Conservation (phyloP, 2,888 invertebrate species). For the Ypsolopha sequella region DNA sequence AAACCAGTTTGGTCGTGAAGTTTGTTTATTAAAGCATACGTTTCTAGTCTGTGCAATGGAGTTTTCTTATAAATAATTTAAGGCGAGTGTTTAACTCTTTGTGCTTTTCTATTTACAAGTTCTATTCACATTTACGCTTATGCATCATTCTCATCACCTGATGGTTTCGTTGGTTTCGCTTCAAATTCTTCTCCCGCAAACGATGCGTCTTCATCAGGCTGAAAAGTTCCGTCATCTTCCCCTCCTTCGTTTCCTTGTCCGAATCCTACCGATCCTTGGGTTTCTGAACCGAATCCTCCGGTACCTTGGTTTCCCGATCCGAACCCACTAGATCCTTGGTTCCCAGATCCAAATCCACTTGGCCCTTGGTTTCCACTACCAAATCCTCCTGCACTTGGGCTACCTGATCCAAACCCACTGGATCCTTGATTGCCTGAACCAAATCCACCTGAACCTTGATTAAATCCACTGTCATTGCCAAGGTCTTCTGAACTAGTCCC, state of each 20-base stretch:
- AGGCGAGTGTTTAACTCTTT: conserved; percentile 2
- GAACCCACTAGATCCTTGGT: conserved; percentile 5
- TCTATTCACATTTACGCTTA: conserved; percentile 2
- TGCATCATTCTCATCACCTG: conserved; percentile 45
- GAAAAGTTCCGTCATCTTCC: background rate
- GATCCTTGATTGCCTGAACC: conserved; percentile 12
- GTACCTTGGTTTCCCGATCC: conserved; percentile 1
- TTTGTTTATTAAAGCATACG: conserved; percentile 46
- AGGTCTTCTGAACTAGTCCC: conserved; percentile 15
- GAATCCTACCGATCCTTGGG: conserved; percentile 3
- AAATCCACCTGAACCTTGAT: conserved; percentile 6
- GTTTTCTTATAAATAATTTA: background rate
- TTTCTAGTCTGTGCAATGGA: background rate
- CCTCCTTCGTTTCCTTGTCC: conserved; percentile 1
- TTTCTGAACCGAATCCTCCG: background rate
- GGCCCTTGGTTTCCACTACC: conserved; percentile 12
- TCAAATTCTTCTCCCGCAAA: conserved; percentile 24
- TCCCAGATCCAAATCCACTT: conserved; percentile 7
- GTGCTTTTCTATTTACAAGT: background rate
- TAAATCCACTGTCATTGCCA: conserved; percentile 4
- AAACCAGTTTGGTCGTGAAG: conserved; percentile 63
- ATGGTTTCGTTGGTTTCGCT: conserved; percentile 49
- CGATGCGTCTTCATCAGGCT: conserved; percentile 33
- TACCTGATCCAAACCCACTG: conserved; percentile 6
- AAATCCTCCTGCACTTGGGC: conserved; percentile 7